Conservation (phyloP, 92 coral and sea anemone species). For the Epizoanthus illoricatus region DNA sequence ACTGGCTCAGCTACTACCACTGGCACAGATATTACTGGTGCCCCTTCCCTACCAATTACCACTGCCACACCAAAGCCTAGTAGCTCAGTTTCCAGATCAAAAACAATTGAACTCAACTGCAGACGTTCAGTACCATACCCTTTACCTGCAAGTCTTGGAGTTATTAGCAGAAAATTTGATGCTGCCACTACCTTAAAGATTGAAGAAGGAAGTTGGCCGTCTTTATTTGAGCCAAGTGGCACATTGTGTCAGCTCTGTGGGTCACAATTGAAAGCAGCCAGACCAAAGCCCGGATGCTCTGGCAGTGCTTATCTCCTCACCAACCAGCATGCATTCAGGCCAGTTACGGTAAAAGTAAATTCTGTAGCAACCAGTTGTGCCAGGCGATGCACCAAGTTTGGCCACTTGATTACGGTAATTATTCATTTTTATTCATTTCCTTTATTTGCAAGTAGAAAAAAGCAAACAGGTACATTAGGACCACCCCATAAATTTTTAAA, state of each 20-base stretch:
- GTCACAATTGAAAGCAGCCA: constrained; percentile 8
- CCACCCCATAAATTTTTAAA: too few relatives aligned
- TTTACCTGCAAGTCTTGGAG: not conserved
- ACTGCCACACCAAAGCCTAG: not conserved
- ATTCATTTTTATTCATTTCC: not conserved
- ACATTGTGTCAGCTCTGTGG: constrained; percentile 14
- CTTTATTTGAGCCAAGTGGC: constrained; percentile 7
- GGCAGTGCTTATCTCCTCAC: constrained; percentile 8
- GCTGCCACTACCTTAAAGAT: constrained; percentile 6
- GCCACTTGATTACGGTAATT: constrained; percentile 10
- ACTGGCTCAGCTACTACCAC: too few relatives aligned
- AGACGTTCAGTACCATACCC: constrained; percentile 4
- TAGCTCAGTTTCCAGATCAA: not conserved
- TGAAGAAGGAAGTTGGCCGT: not conserved
- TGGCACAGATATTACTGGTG: too few relatives aligned
- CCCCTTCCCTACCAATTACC: too few relatives aligned
- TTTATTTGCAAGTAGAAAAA: not conserved
- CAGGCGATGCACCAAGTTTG: constrained; percentile 19
- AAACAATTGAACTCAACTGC: constrained; percentile 13
- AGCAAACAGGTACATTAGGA: not conserved
- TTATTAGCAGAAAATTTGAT: not conserved
- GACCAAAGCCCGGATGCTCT: constrained; percentile 8
- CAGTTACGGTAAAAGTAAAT: constrained; percentile 1
- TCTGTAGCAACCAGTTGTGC: not conserved
- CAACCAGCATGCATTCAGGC: constrained; percentile 23